phyloP scores from a whole-genome alignment of 2,888 invertebrate genomes.

The Ashinkailepas kermadecensis region DNA sequence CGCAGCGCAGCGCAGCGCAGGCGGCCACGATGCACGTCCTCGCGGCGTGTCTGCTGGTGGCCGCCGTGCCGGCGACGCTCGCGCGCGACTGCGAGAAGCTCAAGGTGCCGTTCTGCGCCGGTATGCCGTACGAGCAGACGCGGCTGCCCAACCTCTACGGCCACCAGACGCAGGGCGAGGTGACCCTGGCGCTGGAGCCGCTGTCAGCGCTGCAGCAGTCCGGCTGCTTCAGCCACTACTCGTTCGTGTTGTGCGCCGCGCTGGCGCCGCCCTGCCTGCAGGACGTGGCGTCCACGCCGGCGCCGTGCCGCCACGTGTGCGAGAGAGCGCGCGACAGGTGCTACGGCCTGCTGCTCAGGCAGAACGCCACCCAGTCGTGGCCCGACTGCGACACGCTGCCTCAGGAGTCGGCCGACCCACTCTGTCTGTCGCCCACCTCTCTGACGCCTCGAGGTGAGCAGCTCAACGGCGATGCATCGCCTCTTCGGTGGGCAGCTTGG shows the following conservation, averaged over 20 bases:
- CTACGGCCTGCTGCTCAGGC: slow-evolving; percentile 1
- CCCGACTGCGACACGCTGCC: slow-evolving; percentile 4
- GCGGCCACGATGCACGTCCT: background rate
- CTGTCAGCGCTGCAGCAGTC: background rate
- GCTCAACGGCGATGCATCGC: too few species aligned
- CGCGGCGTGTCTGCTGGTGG: background rate
- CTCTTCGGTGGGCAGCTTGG: too few species aligned
- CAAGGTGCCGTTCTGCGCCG: slow-evolving; percentile 11
- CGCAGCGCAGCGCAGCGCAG: too few species aligned
- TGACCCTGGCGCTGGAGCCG: slow-evolving; percentile 4
- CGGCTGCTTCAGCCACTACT: background rate
- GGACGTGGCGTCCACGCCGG: background rate
- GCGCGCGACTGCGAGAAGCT: slow-evolving; percentile 15
- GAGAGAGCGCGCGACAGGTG: background rate
- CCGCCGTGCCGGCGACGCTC: background rate
- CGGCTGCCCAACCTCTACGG: slow-evolving; percentile 5
- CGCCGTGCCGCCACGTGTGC: slow-evolving; percentile 10
- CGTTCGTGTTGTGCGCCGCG: background rate
- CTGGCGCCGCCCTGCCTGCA: slow-evolving; percentile 10
- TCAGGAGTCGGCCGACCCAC: background rate
- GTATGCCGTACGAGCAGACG: background rate
- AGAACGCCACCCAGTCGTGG: background rate
- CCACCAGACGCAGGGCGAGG: background rate
- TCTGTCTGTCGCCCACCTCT: background rate
- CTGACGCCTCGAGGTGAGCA: background rate